Conservation (phyloP, 2,888 invertebrate genomes). For the Spisula subtruncata region DNA sequence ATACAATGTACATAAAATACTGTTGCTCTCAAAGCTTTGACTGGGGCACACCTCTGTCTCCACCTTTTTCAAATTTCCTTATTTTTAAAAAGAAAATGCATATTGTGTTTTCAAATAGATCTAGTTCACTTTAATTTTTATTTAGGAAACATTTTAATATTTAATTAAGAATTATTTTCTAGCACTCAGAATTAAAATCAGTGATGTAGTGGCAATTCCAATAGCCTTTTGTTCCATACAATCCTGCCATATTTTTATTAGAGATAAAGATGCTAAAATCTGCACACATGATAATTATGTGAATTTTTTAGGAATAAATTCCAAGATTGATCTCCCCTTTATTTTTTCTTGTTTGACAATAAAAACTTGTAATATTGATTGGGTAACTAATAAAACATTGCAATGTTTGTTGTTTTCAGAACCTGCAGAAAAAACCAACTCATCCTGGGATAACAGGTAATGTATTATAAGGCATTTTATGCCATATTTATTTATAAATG, state of each 20-base stretch:
- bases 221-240: no score
- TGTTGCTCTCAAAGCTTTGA: not conserved
- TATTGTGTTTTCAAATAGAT: not conserved
- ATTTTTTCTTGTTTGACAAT: not conserved
- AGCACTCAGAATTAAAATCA: no score
- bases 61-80: not conserved
- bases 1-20: not conserved
- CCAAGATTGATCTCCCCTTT: no score
- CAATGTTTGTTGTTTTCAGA: conserved; percentile 68
- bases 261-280: no score
- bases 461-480: no score
- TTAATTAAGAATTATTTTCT: not conserved
- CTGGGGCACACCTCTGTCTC: not conserved
- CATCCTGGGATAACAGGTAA: conserved; percentile 80
- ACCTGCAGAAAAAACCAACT: conserved; percentile 79
- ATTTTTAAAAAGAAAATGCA: no score
- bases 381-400: not conserved
- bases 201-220: no score
- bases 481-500: no score
- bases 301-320: no score
- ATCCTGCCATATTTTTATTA: no score
- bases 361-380: not conserved
- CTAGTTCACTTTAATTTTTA: not conserved
- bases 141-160: not conserved
- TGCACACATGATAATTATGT: no score